Conservation (phyloP, 2,888 invertebrate genomes). For the Octodonta nipae region DNA sequence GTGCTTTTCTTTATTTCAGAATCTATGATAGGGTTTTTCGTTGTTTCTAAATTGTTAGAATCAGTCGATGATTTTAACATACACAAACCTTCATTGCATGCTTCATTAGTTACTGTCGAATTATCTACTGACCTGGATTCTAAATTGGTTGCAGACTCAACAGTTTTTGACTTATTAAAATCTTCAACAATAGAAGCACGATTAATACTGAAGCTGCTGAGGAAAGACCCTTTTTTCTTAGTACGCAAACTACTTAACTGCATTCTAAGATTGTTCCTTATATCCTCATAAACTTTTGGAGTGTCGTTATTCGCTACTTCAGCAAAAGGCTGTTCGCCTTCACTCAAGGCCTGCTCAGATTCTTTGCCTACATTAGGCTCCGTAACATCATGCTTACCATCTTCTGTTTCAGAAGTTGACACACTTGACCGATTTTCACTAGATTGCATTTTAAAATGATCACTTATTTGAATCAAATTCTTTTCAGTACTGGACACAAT, state of each 20-base stretch:
- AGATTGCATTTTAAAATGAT: no score
- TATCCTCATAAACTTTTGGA: constrained; percentile 15
- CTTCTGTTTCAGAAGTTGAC: neutral
- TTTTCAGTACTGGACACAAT: no score
- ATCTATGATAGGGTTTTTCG: no score
- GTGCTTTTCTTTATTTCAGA: constrained; percentile 1
- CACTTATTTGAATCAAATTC: no score
- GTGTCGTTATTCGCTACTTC: neutral
- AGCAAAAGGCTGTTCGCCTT: neutral
- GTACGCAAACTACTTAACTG: constrained; percentile 22
- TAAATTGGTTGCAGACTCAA: neutral
- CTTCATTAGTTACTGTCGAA: no score
- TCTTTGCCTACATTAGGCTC: neutral
- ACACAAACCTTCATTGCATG: no score
- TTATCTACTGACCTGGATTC: no score
- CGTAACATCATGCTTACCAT: neutral
- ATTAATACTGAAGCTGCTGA: no score
- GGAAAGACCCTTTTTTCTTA: constrained; percentile 11
- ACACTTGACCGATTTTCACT: no score
- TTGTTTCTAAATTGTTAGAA: no score
- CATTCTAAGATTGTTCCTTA: constrained; percentile 21
- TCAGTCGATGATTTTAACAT: no score
- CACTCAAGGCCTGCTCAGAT: neutral
- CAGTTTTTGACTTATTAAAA: neutral
- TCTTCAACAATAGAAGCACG: no score